Evolutionary conservation across 1,140 invertebrate species (phyloP), one percentile per base, ranked within the genome.

Genomic region (Drosophila mojavensis): DNA sequence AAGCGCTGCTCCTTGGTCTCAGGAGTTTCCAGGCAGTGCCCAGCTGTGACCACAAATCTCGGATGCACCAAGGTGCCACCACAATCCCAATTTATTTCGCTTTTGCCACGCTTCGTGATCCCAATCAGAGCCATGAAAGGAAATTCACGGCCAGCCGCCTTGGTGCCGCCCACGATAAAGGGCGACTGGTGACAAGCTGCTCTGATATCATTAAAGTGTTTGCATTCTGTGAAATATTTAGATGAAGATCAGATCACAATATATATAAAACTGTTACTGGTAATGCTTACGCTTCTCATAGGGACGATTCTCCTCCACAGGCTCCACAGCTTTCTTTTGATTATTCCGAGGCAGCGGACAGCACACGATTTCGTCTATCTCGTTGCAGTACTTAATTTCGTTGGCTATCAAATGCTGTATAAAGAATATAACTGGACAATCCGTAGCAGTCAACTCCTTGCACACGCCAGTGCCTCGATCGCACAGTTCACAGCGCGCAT

Each of bases 1-100:
- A 86, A 56, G 7, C 74, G 74, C 10, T 85, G 45, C 7, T 59
- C 69, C 26, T 81, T 85, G 0, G 62, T 26, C 58, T 89, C 85
- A 5, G 26, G 50, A 3, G 84, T 89, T 6, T 56, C 63, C 5
- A 91, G 78, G 53, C 93, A 93, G 72, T 93, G 93, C 5, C 88
- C 92, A 1, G 92, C 92, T 3, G 92, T 92, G 3, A 93, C 15
- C 5, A 93, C 74, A 60, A 83, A 93, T 54, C 68, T 59, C 26
- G 92, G 84, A 54, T 92, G 93, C 7, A 93, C 86, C 10, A 93
- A 62, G n/a, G 91, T 90, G 1, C 92, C 93, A 10, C 90, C 92
- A 53, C 93, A 93, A 20, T 83, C 63, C 83, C 91, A 93, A 7
- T 62, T 68, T 5, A 79, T 72, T 0, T 54, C 41, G 0, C 51